A percentile compares a stretch with the other conserved stretches of the same genome.
Conservation (phyloP, 2,113 vertebrate species). For the Chamaea fasciata region DNA sequence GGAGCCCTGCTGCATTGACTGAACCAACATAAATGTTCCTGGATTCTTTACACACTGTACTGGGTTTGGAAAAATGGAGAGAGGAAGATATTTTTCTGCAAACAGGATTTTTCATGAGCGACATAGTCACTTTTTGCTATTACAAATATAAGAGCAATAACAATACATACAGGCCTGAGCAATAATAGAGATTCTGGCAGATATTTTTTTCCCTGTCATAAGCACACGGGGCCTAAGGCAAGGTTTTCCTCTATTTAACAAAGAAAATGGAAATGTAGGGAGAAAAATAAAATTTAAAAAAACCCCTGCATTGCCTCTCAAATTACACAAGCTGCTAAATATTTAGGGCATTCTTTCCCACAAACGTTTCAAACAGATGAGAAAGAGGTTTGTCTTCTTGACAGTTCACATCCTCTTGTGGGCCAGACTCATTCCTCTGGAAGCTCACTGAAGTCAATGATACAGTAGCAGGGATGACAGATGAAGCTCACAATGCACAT, state of each 20-base stretch:
- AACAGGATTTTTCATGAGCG: not conserved
- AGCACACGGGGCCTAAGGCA: conserved; percentile 16
- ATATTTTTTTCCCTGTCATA: conserved; percentile 20
- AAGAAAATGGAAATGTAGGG: conserved; percentile 27
- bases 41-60: not conserved
- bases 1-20: not conserved
- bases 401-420: conserved; percentile 22
- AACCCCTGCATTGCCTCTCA: not conserved
- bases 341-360: conserved; percentile 50
- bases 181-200: conserved; percentile 10
- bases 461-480: not conserved
- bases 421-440: conserved; percentile 7
- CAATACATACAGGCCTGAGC: not conserved
- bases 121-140: not conserved
- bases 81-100: not conserved
- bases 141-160: conserved; percentile 19
- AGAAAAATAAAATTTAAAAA: conserved; percentile 13
- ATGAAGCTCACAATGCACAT: not conserved
- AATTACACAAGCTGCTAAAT: conserved; percentile 57
- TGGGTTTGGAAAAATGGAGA: not conserved
- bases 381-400: conserved; percentile 38
- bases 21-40: not conserved
- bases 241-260: conserved; percentile 47
- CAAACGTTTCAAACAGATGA: conserved; percentile 26
- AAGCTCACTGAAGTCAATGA: conserved; percentile 9